Conservation (phyloP, 2,113 vertebrate species). For the Charina bottae region DNA sequence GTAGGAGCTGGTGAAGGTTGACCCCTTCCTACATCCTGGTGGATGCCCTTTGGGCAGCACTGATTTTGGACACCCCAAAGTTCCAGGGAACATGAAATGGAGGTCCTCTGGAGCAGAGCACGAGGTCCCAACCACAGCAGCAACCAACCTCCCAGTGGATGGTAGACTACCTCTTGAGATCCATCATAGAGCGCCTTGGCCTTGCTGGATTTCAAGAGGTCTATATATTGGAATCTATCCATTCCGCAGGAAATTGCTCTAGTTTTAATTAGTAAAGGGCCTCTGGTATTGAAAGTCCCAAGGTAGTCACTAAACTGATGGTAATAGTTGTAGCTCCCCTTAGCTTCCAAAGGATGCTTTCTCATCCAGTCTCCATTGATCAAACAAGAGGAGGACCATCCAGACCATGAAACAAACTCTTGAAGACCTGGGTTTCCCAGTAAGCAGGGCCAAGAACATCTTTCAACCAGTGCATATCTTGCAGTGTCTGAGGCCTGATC, state of each 20-base stretch:
- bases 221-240: neutral
- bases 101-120: neutral
- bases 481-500: neutral
- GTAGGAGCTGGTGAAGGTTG: neutral
- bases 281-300: neutral
- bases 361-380: neutral
- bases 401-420: neutral
- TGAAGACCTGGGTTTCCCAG: neutral
- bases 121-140: neutral
- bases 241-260: neutral
- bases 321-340: neutral
- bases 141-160: neutral
- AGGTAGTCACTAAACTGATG: neutral
- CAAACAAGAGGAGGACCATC: neutral
- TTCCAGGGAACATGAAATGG: neutral
- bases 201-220: neutral
- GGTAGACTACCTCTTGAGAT: neutral
- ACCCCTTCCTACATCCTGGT: neutral
- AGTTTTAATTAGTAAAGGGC: neutral
- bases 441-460: neutral
- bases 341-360: neutral
- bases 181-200: neutral
- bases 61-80: neutral
- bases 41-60: neutral
- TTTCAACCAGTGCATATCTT: neutral